Percentiles rank a stretch among this genome's conserved stretches.
Evolutionary conservation across 2,797 vertebrate genomes (phyloP).

Genomic region (Sparidentex hasta): DNA sequence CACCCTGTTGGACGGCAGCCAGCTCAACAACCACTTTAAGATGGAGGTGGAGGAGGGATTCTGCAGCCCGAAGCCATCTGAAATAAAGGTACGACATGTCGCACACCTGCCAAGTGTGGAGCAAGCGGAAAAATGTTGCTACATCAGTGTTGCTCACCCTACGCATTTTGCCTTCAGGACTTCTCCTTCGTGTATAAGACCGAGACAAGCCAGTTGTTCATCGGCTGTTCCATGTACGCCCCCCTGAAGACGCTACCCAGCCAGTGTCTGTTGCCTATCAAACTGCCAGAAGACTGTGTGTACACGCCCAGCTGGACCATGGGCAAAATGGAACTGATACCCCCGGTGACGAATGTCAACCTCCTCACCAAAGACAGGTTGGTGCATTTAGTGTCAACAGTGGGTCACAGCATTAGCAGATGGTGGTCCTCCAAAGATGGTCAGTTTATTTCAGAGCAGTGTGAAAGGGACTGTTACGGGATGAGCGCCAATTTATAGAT

Average conservation of each 20-base stretch:
- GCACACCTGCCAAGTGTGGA: background rate
- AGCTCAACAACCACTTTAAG: conserved; percentile 92
- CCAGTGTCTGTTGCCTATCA: conserved; percentile 94
- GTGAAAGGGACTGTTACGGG: background rate
- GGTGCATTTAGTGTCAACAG: background rate
- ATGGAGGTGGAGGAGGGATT: conserved; percentile 98
- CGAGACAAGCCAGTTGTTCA: conserved; percentile 91
- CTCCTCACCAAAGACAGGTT: conserved; percentile 96
- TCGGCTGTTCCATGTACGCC: conserved; percentile 97
- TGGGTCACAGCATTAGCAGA: background rate
- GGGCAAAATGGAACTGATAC: conserved; percentile 95
- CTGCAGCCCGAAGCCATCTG: conserved; percentile 97
- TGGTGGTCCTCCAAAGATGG: background rate
- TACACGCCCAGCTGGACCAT: conserved; percentile 98
- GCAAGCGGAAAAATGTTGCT: background rate
- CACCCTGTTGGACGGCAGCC: conserved; percentile 90
- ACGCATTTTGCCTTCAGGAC: conserved; percentile 84
- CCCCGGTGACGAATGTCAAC: conserved; percentile 90
- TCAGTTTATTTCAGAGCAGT: background rate
- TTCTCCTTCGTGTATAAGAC: conserved; percentile 97
- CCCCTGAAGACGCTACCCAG: conserved; percentile 96
- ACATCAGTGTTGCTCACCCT: background rate
- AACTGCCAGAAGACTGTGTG: conserved; percentile 94
- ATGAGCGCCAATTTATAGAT: background rate
- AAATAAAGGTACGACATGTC: conserved; percentile 91